These are phyloP conservation scores for Ardeotis arabs DNA, from an alignment of 2,113 vertebrate species.

Conservation along the genomic window DNA sequence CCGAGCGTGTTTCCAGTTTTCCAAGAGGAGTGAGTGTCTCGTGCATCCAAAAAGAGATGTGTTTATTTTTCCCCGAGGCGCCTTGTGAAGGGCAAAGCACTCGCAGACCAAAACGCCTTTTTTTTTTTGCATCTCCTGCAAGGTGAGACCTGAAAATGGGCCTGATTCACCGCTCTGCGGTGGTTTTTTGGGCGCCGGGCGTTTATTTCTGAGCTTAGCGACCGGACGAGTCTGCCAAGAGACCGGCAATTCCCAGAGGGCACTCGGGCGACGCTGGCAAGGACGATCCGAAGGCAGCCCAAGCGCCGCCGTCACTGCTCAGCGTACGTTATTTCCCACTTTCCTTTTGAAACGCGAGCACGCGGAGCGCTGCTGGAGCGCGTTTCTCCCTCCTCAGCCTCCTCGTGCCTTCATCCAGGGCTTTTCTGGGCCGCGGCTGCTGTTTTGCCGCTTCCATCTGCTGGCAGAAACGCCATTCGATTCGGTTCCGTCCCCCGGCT, in stretches of 20 bases:
- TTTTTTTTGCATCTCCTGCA: no score
- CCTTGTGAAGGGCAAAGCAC: neutral
- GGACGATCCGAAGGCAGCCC: neutral
- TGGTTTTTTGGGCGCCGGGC: neutral
- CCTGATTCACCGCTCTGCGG: neutral
- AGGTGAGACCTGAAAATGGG: neutral
- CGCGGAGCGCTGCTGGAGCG: accelerated
- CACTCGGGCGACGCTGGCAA: neutral
- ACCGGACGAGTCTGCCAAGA: neutral
- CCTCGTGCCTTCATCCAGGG: neutral
- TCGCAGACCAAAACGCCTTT: accelerated
- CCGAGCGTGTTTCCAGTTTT: accelerated
- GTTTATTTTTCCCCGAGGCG: accelerated
- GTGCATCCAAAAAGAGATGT: no score
- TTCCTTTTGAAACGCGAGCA: accelerated
- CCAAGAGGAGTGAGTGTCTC: neutral
- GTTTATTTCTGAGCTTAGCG: neutral
- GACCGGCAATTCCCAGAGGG: accelerated
- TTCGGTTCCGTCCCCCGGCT: neutral
- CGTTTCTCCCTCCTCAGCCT: neutral
- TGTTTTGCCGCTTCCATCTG: neutral
- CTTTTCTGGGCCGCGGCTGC: accelerated
- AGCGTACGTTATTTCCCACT: neutral
- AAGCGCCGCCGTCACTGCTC: no score
- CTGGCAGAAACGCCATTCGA: neutral